Percentiles rank a stretch among this genome's conserved stretches.
Evolutionary conservation across 2,888 invertebrate genomes (phyloP).

Genomic region (Drosophila pseudotalamancana): DNA sequence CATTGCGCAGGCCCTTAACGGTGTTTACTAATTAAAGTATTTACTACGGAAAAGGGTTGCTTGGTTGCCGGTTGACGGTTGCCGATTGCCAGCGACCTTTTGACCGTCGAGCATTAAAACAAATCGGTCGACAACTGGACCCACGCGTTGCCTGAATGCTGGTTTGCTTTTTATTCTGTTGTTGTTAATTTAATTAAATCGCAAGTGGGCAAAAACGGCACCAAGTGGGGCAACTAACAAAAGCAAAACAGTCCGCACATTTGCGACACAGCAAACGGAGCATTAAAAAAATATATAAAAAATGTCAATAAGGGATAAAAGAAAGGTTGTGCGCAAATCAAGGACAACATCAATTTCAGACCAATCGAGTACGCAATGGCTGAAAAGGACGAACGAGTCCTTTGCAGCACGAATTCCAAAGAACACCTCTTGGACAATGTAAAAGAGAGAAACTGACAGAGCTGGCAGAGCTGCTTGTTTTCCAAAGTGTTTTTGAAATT

Average conservation of each 20-base stretch:
- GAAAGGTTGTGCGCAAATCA: conserved; percentile 22
- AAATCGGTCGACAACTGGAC: conserved; percentile 48
- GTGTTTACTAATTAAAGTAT: conserved; percentile 51
- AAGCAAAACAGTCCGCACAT: conserved; percentile 36
- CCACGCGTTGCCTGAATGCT: not conserved
- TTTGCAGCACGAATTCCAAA: conserved; percentile 5
- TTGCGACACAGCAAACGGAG: conserved; percentile 53
- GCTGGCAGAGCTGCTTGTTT: too few relatives aligned
- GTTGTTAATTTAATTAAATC: conserved; percentile 72
- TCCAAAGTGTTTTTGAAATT: too few relatives aligned
- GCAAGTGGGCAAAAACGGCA: conserved; percentile 26
- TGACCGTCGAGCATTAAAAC: conserved; percentile 40
- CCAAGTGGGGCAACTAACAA: conserved; percentile 15
- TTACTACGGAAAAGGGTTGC: not conserved
- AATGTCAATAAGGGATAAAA: conserved; percentile 33
- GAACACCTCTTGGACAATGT: conserved; percentile 11
- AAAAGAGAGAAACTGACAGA: too few relatives aligned
- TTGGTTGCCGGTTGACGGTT: too few relatives aligned
- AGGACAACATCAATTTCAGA: conserved; percentile 62
- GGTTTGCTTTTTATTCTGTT: not conserved
- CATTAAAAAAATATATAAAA: too few relatives aligned
- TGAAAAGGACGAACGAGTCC: conserved; percentile 33
- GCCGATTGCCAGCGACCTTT: conserved; percentile 21
- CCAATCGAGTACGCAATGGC: conserved; percentile 58
- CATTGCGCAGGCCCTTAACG: conserved; percentile 32